These are phyloP conservation scores for Drosophila fungiperda DNA, from an alignment of 2,888 invertebrate species.

Conservation along the genomic window DNA sequence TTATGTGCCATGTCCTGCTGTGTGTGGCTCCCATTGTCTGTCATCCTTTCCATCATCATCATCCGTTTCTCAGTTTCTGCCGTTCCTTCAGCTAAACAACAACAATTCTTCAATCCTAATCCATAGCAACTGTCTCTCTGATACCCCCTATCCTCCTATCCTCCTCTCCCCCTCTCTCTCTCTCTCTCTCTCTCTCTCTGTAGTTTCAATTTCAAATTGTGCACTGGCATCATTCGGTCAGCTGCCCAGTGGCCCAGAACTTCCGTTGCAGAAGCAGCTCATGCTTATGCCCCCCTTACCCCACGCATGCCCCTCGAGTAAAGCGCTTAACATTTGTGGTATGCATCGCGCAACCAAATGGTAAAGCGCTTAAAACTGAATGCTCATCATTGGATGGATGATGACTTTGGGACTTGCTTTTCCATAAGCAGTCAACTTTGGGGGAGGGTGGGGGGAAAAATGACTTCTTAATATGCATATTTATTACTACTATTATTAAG, in stretches of 20 bases:
- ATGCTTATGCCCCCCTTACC: background rate
- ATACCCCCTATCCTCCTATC: background rate
- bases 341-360: constrained; percentile 40
- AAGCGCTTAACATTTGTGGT: constrained; percentile 57
- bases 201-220: constrained; percentile 42
- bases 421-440: constrained; percentile 19
- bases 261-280: constrained; percentile 39
- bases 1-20: constrained; percentile 33
- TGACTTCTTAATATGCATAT: constrained; percentile 34
- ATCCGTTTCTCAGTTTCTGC: background rate
- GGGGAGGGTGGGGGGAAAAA: constrained; percentile 2
- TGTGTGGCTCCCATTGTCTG: background rate
- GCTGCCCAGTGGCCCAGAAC: constrained; percentile 38
- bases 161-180: background rate
- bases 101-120: constrained; percentile 46
- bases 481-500: constrained; percentile 27
- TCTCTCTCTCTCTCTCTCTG: background rate
- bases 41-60: constrained; percentile 3
- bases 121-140: constrained; percentile 54
- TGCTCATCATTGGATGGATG: constrained; percentile 45
- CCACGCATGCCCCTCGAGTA: background rate
- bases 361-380: constrained; percentile 71
- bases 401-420: constrained; percentile 22
- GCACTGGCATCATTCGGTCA: constrained; percentile 46
- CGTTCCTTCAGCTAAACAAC: constrained; percentile 1